A percentile compares a stretch with the other conserved stretches of the same genome.
Conservation (phyloP, 2,113 vertebrate species). For the human (Homo sapiens) region GRCh38 chr4:33966501-33967000, state of each 20-base stretch:
- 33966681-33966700: not conserved
- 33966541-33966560: too few species aligned
- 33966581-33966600: too few species aligned
- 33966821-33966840: not conserved
- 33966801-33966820: not conserved
- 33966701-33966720: not conserved
- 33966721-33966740: not conserved
- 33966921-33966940: not conserved
- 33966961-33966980: not conserved
- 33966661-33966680: not conserved
- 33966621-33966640: too few species aligned
- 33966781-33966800: not conserved
- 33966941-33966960: not conserved
- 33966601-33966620: too few species aligned
- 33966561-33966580: too few species aligned
- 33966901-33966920: not conserved
- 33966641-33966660: too few species aligned
- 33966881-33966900: not conserved
- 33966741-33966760: not conserved
- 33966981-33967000: not conserved
- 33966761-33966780: not conserved
- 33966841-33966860: not conserved
- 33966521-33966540: too few species aligned
- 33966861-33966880: not conserved
- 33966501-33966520: too few species aligned